These are phyloP conservation scores for Zaprionus vittiger DNA, from an alignment of 1,140 invertebrate genomes.

Conservation along the genomic window DNA sequence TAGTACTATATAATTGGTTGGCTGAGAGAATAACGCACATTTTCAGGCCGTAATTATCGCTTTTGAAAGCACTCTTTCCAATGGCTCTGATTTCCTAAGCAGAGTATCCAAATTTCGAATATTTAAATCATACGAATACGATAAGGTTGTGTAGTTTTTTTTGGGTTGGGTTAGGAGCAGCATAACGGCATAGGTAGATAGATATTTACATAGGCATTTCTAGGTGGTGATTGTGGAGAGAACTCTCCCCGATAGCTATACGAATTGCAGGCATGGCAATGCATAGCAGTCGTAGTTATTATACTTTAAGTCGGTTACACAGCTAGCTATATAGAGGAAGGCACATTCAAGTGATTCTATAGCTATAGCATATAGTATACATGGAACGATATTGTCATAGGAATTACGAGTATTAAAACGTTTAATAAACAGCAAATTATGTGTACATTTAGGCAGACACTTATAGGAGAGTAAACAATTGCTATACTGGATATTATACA, in stretches of 20 bases:
- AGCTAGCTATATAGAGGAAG: slow-evolving; percentile 40
- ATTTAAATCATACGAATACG: slow-evolving; percentile 34
- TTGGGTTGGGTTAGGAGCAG: slow-evolving; percentile 5
- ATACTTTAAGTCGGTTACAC: slow-evolving; percentile 18
- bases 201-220: slow-evolving; percentile 55
- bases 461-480: slow-evolving; percentile 47
- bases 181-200: slow-evolving; percentile 12
- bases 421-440: slow-evolving; percentile 50
- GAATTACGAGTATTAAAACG: slow-evolving; percentile 43
- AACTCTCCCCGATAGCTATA: slow-evolving; percentile 51
- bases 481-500: slow-evolving; percentile 28
- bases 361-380: slow-evolving; percentile 12
- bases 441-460: slow-evolving; percentile 68
- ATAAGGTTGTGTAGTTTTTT: background rate
- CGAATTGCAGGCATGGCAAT: slow-evolving; percentile 53
- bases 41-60: slow-evolving; percentile 43
- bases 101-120: slow-evolving; percentile 47
- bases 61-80: slow-evolving; percentile 40
- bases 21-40: slow-evolving; percentile 68
- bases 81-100: slow-evolving; percentile 42
- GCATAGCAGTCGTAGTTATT: slow-evolving; percentile 41
- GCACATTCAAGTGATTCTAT: slow-evolving; percentile 47
- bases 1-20: slow-evolving; percentile 9
- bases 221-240: slow-evolving; percentile 29
- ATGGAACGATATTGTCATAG: slow-evolving; percentile 40